These are phyloP conservation scores for Camponotus fellah DNA, from an alignment of 2,888 invertebrate species.

Conservation along the genomic window DNA sequence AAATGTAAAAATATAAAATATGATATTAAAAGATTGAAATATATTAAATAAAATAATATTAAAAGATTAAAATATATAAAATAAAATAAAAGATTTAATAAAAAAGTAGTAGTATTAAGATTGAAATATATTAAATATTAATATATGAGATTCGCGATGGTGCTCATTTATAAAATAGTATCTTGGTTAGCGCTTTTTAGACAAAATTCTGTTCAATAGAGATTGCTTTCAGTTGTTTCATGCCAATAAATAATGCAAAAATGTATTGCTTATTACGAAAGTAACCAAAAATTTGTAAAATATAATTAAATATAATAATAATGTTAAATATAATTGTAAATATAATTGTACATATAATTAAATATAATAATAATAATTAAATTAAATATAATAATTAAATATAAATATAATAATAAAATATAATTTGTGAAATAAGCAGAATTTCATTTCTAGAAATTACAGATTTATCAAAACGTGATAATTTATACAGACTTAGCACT, in stretches of 20 bases:
- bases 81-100: too few species aligned
- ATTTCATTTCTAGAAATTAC: neutral
- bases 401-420: too few species aligned
- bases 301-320: too few species aligned
- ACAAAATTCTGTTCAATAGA: constrained; percentile 1
- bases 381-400: too few species aligned
- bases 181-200: neutral
- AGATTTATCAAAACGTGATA: neutral
- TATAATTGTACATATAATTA: too few species aligned
- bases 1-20: neutral
- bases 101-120: neutral
- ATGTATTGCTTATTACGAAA: neutral
- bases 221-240: constrained; percentile 19
- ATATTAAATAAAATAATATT: neutral
- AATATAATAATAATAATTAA: too few species aligned
- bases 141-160: neutral
- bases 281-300: neutral
- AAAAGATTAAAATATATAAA: constrained; percentile 6
- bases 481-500: constrained; percentile 63
- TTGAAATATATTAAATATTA: neutral
- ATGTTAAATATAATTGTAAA: too few species aligned
- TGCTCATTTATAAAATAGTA: neutral
- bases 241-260: neutral
- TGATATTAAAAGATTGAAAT: constrained; percentile 13
- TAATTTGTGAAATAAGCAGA: too few species aligned